Conservation (phyloP, 2,113 vertebrate genomes). For the Motacilla tschutschensis region DNA sequence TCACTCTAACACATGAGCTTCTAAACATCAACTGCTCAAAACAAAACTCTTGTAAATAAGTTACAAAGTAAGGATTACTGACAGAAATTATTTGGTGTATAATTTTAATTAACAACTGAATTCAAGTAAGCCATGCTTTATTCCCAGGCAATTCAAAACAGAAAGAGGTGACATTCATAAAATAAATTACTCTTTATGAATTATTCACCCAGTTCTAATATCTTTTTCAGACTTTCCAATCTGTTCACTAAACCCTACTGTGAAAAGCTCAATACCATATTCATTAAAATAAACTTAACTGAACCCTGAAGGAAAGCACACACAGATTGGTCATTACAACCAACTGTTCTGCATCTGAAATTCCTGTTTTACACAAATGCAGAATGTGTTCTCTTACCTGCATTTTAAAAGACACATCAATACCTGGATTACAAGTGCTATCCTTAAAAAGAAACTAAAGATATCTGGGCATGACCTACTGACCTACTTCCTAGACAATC, state of each 20-base stretch:
- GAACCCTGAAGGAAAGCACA: neutral
- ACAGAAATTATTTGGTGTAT: neutral
- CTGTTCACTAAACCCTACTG: constrained; percentile 30
- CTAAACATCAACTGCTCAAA: neutral
- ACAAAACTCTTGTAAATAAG: neutral
- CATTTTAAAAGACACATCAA: neutral
- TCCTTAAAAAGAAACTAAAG: neutral
- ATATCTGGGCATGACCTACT: neutral
- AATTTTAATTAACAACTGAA: constrained; percentile 38
- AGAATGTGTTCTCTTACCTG: neutral
- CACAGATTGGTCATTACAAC: neutral
- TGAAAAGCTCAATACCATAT: constrained; percentile 18
- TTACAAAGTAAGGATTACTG: neutral
- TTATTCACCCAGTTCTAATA: constrained; percentile 48
- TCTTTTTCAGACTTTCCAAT: constrained; percentile 33
- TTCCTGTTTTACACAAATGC: neutral
- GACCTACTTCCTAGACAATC: constrained; percentile 20
- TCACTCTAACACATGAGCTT: neutral
- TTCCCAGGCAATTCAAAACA: constrained; percentile 28
- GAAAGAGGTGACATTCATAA: constrained; percentile 40
- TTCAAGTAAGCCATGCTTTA: neutral
- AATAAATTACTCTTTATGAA: constrained; percentile 45
- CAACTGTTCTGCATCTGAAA: neutral
- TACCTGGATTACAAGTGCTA: neutral
- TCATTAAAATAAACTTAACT: constrained; percentile 40